A percentile compares a stretch with the other conserved stretches of the same genome.
Evolutionary conservation across 2,888 invertebrate genomes (phyloP).

Genomic region (Nymphalis polychloros): DNA sequence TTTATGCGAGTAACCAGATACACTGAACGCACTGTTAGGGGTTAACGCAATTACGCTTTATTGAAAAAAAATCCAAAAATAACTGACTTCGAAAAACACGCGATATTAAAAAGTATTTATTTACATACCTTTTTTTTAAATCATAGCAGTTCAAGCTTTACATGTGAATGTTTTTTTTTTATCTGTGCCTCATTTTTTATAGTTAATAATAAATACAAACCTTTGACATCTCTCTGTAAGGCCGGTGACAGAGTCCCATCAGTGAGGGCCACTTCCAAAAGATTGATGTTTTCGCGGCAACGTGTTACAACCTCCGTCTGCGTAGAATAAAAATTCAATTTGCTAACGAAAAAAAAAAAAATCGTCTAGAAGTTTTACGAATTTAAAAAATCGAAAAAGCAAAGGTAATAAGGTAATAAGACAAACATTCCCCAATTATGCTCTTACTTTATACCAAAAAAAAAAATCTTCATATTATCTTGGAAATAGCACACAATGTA

Average conservation of each 20-base stretch:
- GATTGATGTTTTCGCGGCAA: conserved; percentile 92
- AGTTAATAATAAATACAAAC: conserved; percentile 60
- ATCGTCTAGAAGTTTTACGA: conserved; percentile 29
- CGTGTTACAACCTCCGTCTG: conserved; percentile 93
- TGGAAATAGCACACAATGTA: conserved; percentile 19
- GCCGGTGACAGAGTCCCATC: conserved; percentile 77
- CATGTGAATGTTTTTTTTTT: background rate
- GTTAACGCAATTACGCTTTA: conserved; percentile 37
- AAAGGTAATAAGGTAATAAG: conserved; percentile 1
- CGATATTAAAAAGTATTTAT: no score
- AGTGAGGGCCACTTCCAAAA: conserved; percentile 87
- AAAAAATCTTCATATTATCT: conserved; percentile 9
- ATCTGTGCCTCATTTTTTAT: background rate
- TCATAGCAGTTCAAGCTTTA: no score
- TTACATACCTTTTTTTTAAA: no score
- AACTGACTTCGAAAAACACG: no score
- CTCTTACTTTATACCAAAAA: conserved; percentile 21
- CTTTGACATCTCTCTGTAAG: conserved; percentile 83
- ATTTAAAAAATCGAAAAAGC: conserved; percentile 14
- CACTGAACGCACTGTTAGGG: conserved; percentile 38
- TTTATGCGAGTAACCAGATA: conserved; percentile 69
- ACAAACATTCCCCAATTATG: conserved; percentile 14
- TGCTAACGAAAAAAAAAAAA: conserved; percentile 40
- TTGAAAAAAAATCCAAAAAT: background rate
- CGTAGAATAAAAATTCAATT: conserved; percentile 59